Base-by-base conservation (phyloP, 2,888 invertebrate species). In the Aporophyla lueneburgensis region DNA sequence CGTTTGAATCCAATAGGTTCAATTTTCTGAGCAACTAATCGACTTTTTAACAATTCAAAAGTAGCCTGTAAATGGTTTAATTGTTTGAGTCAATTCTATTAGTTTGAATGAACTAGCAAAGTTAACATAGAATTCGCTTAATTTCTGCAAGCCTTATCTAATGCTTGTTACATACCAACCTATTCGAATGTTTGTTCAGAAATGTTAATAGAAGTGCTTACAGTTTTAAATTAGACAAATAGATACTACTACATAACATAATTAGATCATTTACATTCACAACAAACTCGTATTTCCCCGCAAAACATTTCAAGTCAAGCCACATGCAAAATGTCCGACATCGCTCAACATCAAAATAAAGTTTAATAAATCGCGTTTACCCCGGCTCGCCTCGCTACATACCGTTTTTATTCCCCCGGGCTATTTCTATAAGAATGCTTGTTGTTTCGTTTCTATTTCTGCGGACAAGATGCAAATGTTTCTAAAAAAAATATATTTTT, bases 281-380 rank as follows among this genome's bases (percentile, higher is more conserved):
- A 67, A 59, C 16, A 46, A 59, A 40, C 61, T 27, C 49, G 2
- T 24, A n/a, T 67, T 56, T 10, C 24, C 16, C 6, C 6, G 40
- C 71, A 80, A 67, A 72, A 83, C 59, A 69, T 82, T 62, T 24
- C 49, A 24, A 59, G 65, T 53, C 49, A 33, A 54, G 43, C 68
- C 27, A 70, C 71, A 80, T 71, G 56, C 69, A 66, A 76, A 84
- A 76, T 83, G 80, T 70, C 40, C 24, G 21, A 51, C 85, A 83
- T 83, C 51, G 24, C 58, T 83, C 85, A 83, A 83, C 76, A 73
- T 84, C 85, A 84, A 67, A 76, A 84, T 80, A 84, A 82, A 84
- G 51, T 84, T 84, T 67, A 70, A 83, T 84, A 83, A 83, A 83
- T 83, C 40, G 80, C 69, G 33, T 70, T 70, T 71, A 54, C 67